Evolutionary conservation across 2,888 invertebrate species (phyloP), one percentile per base, ranked within the genome.

Genomic region (Cephus spinipes): DNA sequence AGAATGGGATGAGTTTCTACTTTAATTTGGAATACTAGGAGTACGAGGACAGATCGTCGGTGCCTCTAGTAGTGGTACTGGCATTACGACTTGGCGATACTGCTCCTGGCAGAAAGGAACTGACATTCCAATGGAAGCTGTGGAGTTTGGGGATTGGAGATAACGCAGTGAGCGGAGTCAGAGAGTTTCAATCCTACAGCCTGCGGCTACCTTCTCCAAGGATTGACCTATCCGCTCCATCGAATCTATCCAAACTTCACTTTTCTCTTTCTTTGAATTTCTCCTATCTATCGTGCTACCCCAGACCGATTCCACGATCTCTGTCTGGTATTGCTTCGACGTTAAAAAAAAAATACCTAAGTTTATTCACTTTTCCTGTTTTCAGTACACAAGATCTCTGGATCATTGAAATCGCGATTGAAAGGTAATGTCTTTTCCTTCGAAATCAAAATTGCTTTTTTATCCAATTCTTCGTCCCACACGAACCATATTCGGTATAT

Each of bases 201-300:
- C 71, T 15, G 31, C 71, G 74, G 74, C 34, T 23, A 74, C 0
- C n/a, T 34, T 74, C 32, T 34, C 15, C 23, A 35, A 32, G 71
- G 74, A 74, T 74, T 74, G 74, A n/a, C 30, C 74, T 30, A 34
- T 74, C 74, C 35, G 12, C 74, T 74, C 35, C 23, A 34, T 34
- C 74, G 74, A 74, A 74, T 74, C 74, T 74, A 74, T 74, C 35
- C 35, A 74, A 74, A 74, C 74, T 74, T 74, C 11, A 35, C 30
- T 30, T 32, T 34, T 32, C 23, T 23, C 33, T 30, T 30, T 32
- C 74, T 74, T n/a, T 11, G 23, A 33, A 55, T 55, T 23, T 23
- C 55, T 23, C 55, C 55, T 23, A 55, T 55, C 55, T 55, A 4
- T 23, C 55, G 9, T 23, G 23, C 23, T 55, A 55, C 55, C 23